Evolutionary conservation across 53 echinoderm and acorn worm genomes (phyloP).

Genomic region (Arbacia lixula): DNA sequence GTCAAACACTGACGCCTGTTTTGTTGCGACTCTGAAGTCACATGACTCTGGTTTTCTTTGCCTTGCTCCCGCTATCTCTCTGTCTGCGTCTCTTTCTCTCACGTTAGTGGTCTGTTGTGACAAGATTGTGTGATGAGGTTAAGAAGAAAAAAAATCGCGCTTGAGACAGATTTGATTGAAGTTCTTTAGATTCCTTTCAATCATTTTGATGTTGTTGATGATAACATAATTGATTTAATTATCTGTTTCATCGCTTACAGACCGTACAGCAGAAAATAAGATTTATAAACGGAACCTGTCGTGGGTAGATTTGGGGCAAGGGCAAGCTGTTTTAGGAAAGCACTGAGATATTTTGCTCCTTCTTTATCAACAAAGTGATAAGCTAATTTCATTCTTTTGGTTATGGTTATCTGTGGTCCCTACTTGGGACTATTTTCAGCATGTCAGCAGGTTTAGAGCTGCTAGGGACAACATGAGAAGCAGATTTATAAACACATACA

Average conservation of each 20-base stretch:
- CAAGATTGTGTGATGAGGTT: slow-evolving; percentile 3
- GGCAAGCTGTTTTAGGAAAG: slow-evolving; percentile 14
- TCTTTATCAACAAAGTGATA: slow-evolving; percentile 20
- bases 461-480: no score
- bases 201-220: slow-evolving; percentile 39
- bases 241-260: slow-evolving; percentile 23
- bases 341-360: neutral
- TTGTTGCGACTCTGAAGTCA: slow-evolving; percentile 7
- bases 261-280: no score
- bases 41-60: neutral
- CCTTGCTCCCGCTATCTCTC: neutral
- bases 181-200: neutral
- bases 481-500: no score
- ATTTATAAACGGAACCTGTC: no score
- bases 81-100: no score
- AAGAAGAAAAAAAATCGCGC: neutral
- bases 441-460: no score
- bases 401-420: no score
- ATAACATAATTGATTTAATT: slow-evolving; percentile 52
- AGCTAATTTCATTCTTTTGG: slow-evolving; percentile 35
- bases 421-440: no score
- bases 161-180: slow-evolving; percentile 31
- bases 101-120: neutral
- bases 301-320: slow-evolving; percentile 41
- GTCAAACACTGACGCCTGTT: slow-evolving; percentile 29